These are phyloP conservation scores for Australoheros facetus DNA, from an alignment of 2,797 vertebrate species.

Conservation along the genomic window DNA sequence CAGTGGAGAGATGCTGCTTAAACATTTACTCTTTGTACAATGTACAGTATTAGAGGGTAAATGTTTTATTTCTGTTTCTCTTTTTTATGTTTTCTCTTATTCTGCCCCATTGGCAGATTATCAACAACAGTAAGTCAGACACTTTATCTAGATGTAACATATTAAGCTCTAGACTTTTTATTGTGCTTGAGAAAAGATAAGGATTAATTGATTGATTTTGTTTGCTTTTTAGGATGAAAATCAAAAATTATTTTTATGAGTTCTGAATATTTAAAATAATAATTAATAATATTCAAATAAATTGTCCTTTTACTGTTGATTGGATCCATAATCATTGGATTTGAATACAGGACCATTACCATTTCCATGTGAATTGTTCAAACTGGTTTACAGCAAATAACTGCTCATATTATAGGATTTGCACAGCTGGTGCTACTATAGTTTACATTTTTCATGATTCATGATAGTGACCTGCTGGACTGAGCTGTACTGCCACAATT, in stretches of 20 bases:
- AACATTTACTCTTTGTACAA: constrained; percentile 21
- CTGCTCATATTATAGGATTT: neutral
- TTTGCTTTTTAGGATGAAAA: neutral
- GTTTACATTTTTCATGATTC: neutral
- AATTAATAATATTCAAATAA: neutral
- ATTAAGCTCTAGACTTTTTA: neutral
- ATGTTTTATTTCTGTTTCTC: neutral
- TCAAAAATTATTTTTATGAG: neutral
- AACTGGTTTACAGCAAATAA: neutral
- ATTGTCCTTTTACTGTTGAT: neutral
- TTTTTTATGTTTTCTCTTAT: neutral
- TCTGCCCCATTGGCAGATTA: neutral
- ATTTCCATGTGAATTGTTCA: neutral
- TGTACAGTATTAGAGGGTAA: neutral
- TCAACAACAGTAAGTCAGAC: neutral
- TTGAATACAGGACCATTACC: neutral
- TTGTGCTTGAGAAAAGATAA: neutral
- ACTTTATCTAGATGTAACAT: neutral
- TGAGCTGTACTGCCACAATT: neutral
- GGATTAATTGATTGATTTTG: no score
- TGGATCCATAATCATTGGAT: neutral
- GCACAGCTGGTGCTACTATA: neutral
- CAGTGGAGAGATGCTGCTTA: constrained; percentile 15
- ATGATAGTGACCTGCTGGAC: neutral
- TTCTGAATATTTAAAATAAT: neutral